A percentile compares a stretch with the other conserved stretches of the same genome.
Conservation (phyloP, 2,888 invertebrate species). For the Euzophera pinguis region DNA sequence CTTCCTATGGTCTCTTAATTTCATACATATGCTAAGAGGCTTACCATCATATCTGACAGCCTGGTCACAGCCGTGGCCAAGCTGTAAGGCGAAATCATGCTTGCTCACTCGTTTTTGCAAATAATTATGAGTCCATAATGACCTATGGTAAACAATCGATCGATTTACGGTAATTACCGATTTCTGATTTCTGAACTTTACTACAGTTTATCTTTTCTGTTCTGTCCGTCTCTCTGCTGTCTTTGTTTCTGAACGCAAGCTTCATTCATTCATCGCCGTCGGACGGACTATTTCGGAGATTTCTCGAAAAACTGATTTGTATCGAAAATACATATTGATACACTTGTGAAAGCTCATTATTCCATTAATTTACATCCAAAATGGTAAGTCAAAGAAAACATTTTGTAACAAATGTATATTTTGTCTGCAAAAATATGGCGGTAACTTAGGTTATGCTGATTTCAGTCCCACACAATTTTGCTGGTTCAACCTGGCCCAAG, state of each 20-base stretch:
- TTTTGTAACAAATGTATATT: constrained; percentile 5
- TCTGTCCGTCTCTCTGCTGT: no score
- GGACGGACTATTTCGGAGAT: constrained; percentile 1
- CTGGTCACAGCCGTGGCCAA: no score
- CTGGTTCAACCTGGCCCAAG: constrained; percentile 95
- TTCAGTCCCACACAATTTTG: constrained; percentile 97
- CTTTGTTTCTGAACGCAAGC: constrained; percentile 25
- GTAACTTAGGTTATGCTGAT: constrained; percentile 56
- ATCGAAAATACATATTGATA: not conserved
- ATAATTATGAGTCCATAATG: no score
- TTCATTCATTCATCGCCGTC: constrained; percentile 4
- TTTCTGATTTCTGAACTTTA: no score
- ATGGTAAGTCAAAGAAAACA: constrained; percentile 41
- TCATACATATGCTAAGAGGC: no score
- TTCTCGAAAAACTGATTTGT: constrained; percentile 22
- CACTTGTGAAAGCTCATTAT: not conserved
- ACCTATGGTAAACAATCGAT: no score
- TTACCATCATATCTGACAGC: no score
- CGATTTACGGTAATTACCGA: no score
- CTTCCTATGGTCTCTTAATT: no score
- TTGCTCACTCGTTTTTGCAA: no score
- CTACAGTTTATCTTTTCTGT: no score
- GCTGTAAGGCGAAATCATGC: no score
- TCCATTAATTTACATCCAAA: constrained; percentile 15
- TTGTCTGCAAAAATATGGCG: constrained; percentile 46